These are phyloP conservation scores for Aepyceros melampus DNA, from an alignment of 2,113 vertebrate species.

Conservation along the genomic window DNA sequence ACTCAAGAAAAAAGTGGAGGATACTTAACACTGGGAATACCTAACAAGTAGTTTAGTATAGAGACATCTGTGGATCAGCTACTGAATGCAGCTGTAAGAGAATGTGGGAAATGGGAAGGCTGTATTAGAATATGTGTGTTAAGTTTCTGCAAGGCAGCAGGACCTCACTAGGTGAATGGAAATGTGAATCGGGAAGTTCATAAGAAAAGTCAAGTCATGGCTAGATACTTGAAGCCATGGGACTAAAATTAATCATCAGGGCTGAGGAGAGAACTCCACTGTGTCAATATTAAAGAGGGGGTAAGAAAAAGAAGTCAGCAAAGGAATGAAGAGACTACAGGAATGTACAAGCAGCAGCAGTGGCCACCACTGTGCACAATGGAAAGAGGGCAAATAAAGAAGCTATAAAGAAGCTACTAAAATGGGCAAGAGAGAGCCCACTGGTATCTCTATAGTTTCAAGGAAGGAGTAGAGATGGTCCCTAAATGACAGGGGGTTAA, in stretches of 20 bases:
- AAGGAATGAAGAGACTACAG: not conserved
- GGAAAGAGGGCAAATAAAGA: not conserved
- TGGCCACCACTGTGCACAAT: too few relatives aligned
- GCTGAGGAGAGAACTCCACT: not conserved
- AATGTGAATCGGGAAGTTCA: not conserved
- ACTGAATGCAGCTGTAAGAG: not conserved
- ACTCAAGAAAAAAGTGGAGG: not conserved
- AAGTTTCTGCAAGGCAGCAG: not conserved
- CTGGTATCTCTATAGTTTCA: not conserved
- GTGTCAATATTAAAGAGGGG: not conserved
- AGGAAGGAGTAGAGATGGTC: not conserved
- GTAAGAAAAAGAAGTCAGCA: not conserved
- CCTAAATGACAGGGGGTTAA: not conserved
- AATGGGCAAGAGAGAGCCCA: not conserved
- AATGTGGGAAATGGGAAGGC: not conserved
- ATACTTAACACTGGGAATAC: not conserved
- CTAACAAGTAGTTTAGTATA: not conserved
- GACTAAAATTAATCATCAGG: not conserved
- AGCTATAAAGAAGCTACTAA: not conserved
- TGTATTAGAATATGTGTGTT: not conserved
- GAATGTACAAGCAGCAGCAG: not conserved
- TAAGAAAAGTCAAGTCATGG: not conserved
- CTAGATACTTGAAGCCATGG: not conserved
- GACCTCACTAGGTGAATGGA: not conserved
- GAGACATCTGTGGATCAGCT: not conserved